Base-by-base conservation (phyloP, 92 coral and sea anemone species). In the Parazoanthus darwini region DNA sequence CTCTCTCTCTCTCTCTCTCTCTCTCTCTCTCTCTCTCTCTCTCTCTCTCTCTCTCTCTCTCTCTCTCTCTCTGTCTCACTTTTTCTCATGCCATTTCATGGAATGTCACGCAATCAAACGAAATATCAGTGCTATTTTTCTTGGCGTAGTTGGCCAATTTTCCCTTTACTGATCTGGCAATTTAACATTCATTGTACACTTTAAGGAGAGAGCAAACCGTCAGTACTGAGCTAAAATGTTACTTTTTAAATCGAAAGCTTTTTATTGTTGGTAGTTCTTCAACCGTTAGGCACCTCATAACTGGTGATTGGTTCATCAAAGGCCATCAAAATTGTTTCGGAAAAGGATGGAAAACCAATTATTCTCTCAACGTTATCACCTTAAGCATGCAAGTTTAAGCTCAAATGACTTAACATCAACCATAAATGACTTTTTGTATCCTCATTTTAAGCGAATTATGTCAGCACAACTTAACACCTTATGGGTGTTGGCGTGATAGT, bases 381-480 rank as follows among this genome's bases (percentile, higher is more conserved):
- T 75, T 75, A 76, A 18, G 29, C 33, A 39, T 39, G 79, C 79
- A 18, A 76, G 35, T 76, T 37, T 38, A 76, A 76, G 10, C 51
- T 38, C 43, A 76, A 76, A 37, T 76, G 29, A 74, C 78, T 74
- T 74, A 74, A 36, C 51, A 76, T 6, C 51, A 37, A 23, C 48
- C 48, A 15, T 37, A 36, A 39, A 1, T 74, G 78, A 74, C 78
- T 36, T 74, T 74, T 29, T 74, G 78, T 43, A 74, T 6, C 79
- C 54, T 42, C 54, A 37, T 76, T 76, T 76, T 44, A 38, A 44
- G 79, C 48, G 25, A 75, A 75, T 39, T 38, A 44, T 75, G 50
- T 75, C 43, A 22, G 51, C 79, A 75, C 50, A 75, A 16, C 29
- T 75, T 75, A 75, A 22, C 79, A 75, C 79, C 48, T 75, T 75